A percentile compares a stretch with the other conserved stretches of the same genome.
These are phyloP conservation scores for Lagenorhynchus albirostris DNA, from an alignment of 2,113 vertebrate species.

Conservation along the genomic window DNA sequence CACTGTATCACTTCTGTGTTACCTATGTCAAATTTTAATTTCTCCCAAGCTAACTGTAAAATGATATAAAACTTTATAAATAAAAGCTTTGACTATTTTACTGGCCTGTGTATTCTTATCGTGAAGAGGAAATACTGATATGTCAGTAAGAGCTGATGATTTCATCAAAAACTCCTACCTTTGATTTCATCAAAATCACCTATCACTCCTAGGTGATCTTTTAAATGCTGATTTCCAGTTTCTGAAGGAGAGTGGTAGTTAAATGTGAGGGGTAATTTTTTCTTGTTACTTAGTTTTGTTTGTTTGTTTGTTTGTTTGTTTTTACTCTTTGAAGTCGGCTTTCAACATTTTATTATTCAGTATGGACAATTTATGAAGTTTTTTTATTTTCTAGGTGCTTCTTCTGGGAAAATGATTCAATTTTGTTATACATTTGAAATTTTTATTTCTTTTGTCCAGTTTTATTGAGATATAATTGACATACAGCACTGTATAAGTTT, in stretches of 20 bases:
- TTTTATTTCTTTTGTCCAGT: no score
- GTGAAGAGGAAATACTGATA: not conserved
- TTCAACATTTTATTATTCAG: no score
- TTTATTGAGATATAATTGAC: no score
- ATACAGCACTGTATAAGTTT: no score
- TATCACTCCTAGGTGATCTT: not conserved
- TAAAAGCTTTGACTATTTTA: not conserved
- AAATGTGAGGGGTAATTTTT: not conserved
- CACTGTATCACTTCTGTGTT: not conserved
- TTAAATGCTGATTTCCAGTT: slow-evolving; percentile 3
- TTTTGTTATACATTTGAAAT: no score
- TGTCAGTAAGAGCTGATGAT: not conserved
- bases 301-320: no score
- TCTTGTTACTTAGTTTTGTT: not conserved
- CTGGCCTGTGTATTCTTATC: not conserved
- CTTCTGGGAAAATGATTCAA: no score
- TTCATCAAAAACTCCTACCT: not conserved
- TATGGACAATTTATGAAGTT: no score
- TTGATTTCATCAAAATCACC: not conserved
- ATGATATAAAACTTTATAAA: not conserved
- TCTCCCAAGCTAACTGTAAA: not conserved
- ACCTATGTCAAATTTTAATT: not conserved
- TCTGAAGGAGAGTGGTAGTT: not conserved
- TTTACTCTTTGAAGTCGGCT: no score
- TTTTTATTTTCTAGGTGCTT: no score